A percentile compares a stretch with the other conserved stretches of the same genome.
These are phyloP conservation scores for Lepus oiostolus DNA, from an alignment of 2,797 vertebrate species.

Conservation along the genomic window DNA sequence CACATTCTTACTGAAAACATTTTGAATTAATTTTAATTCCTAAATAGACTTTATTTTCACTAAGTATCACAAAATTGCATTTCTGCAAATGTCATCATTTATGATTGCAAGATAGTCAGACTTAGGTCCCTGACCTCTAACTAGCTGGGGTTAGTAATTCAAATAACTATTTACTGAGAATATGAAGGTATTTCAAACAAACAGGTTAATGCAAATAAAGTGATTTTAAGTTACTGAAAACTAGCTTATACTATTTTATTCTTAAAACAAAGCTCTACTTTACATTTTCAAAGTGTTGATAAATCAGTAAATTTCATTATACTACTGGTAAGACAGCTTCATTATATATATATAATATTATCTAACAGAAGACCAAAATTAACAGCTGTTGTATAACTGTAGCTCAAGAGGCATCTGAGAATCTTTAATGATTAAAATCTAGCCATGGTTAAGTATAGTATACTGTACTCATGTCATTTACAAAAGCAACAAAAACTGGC, in stretches of 20 bases:
- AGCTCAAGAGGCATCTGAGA: background rate
- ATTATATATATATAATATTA: background rate
- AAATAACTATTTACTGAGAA: background rate
- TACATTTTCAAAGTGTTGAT: background rate
- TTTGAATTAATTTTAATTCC: slow-evolving; percentile 45
- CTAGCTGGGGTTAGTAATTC: background rate
- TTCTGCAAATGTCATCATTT: background rate
- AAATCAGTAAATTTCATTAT: background rate
- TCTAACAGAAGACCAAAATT: background rate
- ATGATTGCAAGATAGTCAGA: background rate
- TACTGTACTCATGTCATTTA: background rate
- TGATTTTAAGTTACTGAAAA: slow-evolving; percentile 45
- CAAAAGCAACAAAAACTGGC: background rate
- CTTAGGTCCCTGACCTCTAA: background rate
- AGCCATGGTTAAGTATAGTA: background rate
- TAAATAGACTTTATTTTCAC: slow-evolving; percentile 45
- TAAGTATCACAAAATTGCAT: background rate
- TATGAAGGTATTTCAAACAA: background rate
- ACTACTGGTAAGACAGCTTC: background rate
- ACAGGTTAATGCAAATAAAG: slow-evolving; percentile 22
- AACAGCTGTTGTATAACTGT: background rate
- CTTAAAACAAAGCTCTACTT: slow-evolving; percentile 13
- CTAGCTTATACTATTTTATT: slow-evolving; percentile 8
- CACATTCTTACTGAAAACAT: slow-evolving; percentile 49
- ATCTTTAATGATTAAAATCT: background rate